Percentiles rank a stretch among this genome's conserved stretches.
phyloP scores from a whole-genome alignment of 2,888 invertebrate species.

The Acronicta leporina region DNA sequence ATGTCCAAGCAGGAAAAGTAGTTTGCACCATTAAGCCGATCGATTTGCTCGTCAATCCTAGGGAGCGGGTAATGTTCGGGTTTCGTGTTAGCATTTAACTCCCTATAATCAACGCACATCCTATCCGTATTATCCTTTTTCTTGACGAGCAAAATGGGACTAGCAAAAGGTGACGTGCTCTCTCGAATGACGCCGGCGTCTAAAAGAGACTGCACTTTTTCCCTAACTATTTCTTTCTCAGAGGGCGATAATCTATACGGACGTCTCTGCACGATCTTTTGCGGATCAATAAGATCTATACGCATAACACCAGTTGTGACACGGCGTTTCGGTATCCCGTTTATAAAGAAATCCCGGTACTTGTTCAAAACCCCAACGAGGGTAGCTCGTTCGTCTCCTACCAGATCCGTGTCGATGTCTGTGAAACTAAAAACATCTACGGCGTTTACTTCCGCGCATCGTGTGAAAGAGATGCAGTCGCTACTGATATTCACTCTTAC shows the following conservation, averaged over 20 bases:
- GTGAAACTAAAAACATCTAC: background rate
- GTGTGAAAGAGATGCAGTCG: too few species aligned
- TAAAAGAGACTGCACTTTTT: constrained; percentile 46
- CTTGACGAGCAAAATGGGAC: constrained; percentile 50
- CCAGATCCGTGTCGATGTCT: constrained; percentile 17
- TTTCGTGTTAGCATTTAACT: constrained; percentile 53
- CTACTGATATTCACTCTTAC: too few species aligned
- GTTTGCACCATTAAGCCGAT: background rate
- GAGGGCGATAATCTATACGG: constrained; percentile 46
- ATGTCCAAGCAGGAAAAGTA: constrained; percentile 13
- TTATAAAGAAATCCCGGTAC: constrained; percentile 36
- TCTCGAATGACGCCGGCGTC: constrained; percentile 55
- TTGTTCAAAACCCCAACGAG: constrained; percentile 20
- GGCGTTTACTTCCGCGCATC: too few species aligned
- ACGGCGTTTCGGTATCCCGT: constrained; percentile 36
- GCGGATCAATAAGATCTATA: constrained; percentile 43
- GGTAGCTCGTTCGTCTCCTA: background rate
- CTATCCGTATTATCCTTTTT: constrained; percentile 21
- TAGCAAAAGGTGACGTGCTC: constrained; percentile 56
- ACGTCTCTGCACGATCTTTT: constrained; percentile 34
- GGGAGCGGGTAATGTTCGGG: constrained; percentile 47
- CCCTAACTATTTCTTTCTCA: constrained; percentile 46
- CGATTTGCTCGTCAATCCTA: constrained; percentile 15
- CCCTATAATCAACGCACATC: constrained; percentile 31
- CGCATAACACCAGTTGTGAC: constrained; percentile 37